These are phyloP conservation scores for Tipula helvola DNA, from an alignment of 2,888 invertebrate genomes.

Conservation along the genomic window DNA sequence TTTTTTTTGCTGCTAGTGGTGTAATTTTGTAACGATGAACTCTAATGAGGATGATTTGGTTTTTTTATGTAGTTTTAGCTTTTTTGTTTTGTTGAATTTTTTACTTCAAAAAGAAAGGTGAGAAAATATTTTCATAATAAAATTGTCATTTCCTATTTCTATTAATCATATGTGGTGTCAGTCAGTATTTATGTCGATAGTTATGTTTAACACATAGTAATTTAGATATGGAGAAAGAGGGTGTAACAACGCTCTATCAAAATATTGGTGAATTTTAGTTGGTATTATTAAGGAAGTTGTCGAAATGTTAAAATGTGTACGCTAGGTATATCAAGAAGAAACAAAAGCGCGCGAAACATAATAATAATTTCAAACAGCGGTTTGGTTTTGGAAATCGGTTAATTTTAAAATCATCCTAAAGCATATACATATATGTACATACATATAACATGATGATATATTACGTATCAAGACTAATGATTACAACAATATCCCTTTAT, in stretches of 20 bases:
- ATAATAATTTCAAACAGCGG: neutral
- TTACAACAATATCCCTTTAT: neutral
- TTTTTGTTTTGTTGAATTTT: neutral
- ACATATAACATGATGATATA: neutral
- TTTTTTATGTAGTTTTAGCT: neutral
- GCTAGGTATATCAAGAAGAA: neutral
- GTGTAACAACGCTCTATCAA: neutral
- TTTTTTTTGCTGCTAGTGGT: neutral
- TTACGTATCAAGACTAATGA: neutral
- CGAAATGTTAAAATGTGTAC: neutral
- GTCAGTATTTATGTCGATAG: neutral
- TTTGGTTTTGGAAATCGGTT: neutral
- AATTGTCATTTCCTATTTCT: neutral
- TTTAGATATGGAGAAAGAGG: neutral
- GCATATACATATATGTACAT: neutral
- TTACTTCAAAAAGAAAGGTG: neutral
- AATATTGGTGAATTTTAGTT: neutral
- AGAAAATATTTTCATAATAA: neutral
- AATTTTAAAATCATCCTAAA: neutral
- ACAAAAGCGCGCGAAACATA: neutral
- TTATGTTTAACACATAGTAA: neutral
- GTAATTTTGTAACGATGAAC: neutral
- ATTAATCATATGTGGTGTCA: neutral
- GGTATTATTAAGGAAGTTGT: neutral
- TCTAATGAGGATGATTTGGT: slow-evolving; percentile 4